Percentiles rank a stretch among this genome's conserved stretches.
Evolutionary conservation across 2,888 invertebrate genomes (phyloP).

Genomic region (Agrypnus murinus): DNA sequence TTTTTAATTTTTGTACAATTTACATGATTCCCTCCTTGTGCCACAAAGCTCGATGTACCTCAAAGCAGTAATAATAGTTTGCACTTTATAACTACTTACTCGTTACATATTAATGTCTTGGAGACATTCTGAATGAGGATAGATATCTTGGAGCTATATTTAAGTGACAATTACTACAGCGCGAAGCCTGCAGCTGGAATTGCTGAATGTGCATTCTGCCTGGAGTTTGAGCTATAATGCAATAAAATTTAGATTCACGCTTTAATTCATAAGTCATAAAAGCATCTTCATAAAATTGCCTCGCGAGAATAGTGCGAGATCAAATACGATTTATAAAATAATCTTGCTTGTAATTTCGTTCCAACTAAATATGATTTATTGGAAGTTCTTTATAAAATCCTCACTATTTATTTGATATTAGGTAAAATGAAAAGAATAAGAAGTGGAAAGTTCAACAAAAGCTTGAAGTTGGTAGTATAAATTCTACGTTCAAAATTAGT

Average conservation of each 20-base stretch:
- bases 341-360: too few species aligned
- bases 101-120: conserved; percentile 20
- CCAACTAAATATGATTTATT: too few species aligned
- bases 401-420: too few species aligned
- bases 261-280: conserved; percentile 14
- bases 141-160: conserved; percentile 14
- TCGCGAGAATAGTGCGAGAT: too few species aligned
- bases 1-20: conserved; percentile 14
- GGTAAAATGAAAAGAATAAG: too few species aligned
- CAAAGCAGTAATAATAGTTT: neutral
- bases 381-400: too few species aligned
- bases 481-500: too few species aligned
- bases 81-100: conserved; percentile 13
- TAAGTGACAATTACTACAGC: conserved; percentile 45
- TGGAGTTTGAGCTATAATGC: conserved; percentile 30
- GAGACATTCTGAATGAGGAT: neutral
- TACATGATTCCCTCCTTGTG: neutral
- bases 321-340: too few species aligned
- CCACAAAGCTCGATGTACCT: neutral
- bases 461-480: too few species aligned
- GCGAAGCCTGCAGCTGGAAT: conserved; percentile 37
- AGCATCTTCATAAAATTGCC: conserved; percentile 8
- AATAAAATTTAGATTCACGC: conserved; percentile 25
- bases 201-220: conserved; percentile 32
- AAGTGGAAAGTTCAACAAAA: too few species aligned